These are phyloP conservation scores for Geotrupes spiniger DNA, from an alignment of 2,888 invertebrate genomes.

Conservation along the genomic window DNA sequence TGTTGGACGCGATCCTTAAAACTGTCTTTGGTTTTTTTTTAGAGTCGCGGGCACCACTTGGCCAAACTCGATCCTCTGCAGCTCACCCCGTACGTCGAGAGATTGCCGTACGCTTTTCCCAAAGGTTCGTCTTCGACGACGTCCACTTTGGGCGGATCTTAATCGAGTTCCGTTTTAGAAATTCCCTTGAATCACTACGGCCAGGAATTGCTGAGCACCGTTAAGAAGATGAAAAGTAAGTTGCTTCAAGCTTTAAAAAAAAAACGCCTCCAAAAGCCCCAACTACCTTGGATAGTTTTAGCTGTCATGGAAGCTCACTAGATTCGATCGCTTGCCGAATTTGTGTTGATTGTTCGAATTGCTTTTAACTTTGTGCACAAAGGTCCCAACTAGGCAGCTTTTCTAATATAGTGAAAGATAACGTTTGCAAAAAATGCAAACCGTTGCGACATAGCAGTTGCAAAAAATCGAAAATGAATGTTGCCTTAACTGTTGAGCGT, in stretches of 20 bases:
- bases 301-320: too few relatives aligned
- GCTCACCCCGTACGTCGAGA: neutral
- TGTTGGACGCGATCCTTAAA: neutral
- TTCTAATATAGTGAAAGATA: too few relatives aligned
- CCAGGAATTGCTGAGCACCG: conserved; percentile 5
- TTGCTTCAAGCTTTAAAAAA: neutral
- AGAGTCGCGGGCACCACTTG: conserved; percentile 12
- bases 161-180: conserved; percentile 1
- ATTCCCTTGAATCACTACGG: conserved; percentile 1
- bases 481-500: too few relatives aligned
- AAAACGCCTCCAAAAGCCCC: conserved; percentile 1
- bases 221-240: conserved; percentile 9
- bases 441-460: too few relatives aligned
- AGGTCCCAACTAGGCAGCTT: too few relatives aligned
- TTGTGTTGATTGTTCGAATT: too few relatives aligned
- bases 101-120: conserved; percentile 1
- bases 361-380: too few relatives aligned
- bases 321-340: too few relatives aligned
- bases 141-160: too few relatives aligned
- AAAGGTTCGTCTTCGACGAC: neutral
- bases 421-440: too few relatives aligned
- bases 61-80: conserved; percentile 14
- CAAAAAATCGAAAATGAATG: too few relatives aligned
- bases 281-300: too few relatives aligned
- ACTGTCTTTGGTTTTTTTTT: neutral